A percentile compares a stretch with the other conserved stretches of the same genome.
phyloP scores from a whole-genome alignment of 2,888 invertebrate genomes.

The Monoplex corrugatus region DNA sequence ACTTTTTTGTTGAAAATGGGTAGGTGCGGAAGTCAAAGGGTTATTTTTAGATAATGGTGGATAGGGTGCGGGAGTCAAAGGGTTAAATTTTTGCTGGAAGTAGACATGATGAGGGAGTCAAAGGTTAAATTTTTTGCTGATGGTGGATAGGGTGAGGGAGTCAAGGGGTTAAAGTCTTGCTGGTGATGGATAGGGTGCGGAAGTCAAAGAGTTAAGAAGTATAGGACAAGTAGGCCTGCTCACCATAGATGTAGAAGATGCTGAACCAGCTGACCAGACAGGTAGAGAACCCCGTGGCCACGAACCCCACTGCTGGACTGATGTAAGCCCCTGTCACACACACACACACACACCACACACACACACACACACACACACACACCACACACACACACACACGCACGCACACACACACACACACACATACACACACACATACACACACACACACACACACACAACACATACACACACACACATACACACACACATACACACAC shows the following conservation, averaged over 20 bases:
- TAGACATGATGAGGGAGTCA: too few relatives aligned
- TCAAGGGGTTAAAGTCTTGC: too few relatives aligned
- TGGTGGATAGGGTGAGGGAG: too few relatives aligned
- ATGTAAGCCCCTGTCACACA: conserved; percentile 66
- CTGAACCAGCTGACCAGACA: conserved; percentile 66
- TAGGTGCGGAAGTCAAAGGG: too few relatives aligned
- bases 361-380: not conserved
- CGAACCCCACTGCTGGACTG: conserved; percentile 66
- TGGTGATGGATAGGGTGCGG: too few relatives aligned
- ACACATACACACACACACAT: not conserved
- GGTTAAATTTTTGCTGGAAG: too few relatives aligned
- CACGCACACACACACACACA: not conserved
- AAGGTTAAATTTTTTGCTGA: too few relatives aligned
- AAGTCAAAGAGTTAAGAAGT: too few relatives aligned
- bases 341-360: not conserved
- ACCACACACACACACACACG: not conserved
- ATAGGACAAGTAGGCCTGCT: too few relatives aligned
- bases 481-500: not conserved
- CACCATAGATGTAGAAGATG: conserved; percentile 68
- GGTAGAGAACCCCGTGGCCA: conserved; percentile 59
- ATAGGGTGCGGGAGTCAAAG: too few relatives aligned
- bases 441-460: not conserved
- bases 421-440: not conserved
- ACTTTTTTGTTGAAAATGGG: too few relatives aligned
- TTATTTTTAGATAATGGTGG: too few relatives aligned